Percentiles rank a stretch among this genome's conserved stretches.
phyloP scores from a whole-genome alignment of 2,797 vertebrate genomes.

The Acanthis flammea region DNA sequence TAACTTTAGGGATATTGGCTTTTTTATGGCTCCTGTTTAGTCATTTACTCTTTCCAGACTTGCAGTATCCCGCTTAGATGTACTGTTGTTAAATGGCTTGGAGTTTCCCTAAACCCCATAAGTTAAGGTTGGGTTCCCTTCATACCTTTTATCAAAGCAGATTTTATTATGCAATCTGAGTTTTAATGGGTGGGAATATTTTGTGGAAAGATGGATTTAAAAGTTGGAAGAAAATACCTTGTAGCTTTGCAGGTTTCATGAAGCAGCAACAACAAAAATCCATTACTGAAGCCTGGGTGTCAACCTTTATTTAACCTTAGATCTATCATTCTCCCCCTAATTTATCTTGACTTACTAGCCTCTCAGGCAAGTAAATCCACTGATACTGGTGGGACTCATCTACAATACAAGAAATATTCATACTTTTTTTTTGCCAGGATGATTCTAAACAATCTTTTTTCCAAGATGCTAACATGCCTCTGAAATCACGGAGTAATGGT shows the following conservation, averaged over 20 bases:
- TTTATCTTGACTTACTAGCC: neutral
- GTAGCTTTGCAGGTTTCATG: neutral
- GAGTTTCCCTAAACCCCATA: neutral
- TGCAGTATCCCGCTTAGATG: neutral
- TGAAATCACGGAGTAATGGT: neutral
- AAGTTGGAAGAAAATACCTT: neutral
- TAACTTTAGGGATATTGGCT: neutral
- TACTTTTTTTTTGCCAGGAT: neutral
- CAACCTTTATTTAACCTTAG: neutral
- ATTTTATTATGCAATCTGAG: slow-evolving; percentile 11
- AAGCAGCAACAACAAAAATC: neutral
- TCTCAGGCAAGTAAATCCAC: neutral
- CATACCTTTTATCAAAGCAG: neutral
- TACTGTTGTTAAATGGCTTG: neutral
- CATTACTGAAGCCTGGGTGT: neutral
- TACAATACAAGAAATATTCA: neutral
- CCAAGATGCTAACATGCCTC: neutral
- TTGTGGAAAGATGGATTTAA: neutral
- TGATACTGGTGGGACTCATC: neutral
- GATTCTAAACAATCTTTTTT: neutral
- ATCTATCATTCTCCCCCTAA: neutral
- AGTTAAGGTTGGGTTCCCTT: neutral
- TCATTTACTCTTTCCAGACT: neutral
- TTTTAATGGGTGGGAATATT: neutral
- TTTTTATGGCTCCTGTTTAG: neutral